Evolutionary conservation across 2,888 invertebrate genomes (phyloP).

Genomic region (Latrodectus hesperus): DNA sequence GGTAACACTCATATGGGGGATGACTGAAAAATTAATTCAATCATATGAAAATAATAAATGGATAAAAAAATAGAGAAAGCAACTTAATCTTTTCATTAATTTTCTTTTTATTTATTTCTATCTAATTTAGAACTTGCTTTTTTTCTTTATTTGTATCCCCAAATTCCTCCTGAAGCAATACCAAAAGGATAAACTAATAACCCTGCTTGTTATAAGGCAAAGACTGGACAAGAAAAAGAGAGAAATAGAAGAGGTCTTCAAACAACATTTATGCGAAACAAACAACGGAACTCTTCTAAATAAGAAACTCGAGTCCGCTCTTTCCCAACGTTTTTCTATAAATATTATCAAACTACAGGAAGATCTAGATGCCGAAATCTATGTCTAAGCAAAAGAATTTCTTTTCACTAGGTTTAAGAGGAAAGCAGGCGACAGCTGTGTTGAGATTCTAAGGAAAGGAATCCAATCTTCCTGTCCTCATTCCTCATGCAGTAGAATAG

Average conservation of each 20-base stretch:
- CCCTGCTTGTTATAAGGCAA: conserved; percentile 37
- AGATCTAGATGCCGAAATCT: conserved; percentile 40
- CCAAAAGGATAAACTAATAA: conserved; percentile 48
- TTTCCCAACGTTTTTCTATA: conserved; percentile 52
- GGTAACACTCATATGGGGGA: too few relatives aligned
- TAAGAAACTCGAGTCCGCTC: conserved; percentile 50
- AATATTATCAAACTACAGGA: conserved; percentile 46
- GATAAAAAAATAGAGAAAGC: too few relatives aligned
- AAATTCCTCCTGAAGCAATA: conserved; percentile 28
- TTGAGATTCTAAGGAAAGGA: conserved; percentile 48
- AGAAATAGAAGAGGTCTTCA: conserved; percentile 28
- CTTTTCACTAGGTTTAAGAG: conserved; percentile 29
- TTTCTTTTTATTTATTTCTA: too few relatives aligned
- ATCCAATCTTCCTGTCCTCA: conserved; percentile 49
- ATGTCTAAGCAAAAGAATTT: conserved; percentile 35
- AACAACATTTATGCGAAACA: conserved; percentile 52
- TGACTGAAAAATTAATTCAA: too few relatives aligned
- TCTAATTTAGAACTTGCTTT: not conserved
- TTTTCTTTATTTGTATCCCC: conserved; percentile 37
- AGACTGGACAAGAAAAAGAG: conserved; percentile 21
- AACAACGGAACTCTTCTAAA: conserved; percentile 51
- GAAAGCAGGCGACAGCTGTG: conserved; percentile 41
- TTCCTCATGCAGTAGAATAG: conserved; percentile 52
- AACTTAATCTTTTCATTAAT: too few relatives aligned
- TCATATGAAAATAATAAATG: too few relatives aligned